A percentile compares a stretch with the other conserved stretches of the same genome.
phyloP scores from a whole-genome alignment of 2,888 invertebrate species.

The Apotomis turbidana region DNA sequence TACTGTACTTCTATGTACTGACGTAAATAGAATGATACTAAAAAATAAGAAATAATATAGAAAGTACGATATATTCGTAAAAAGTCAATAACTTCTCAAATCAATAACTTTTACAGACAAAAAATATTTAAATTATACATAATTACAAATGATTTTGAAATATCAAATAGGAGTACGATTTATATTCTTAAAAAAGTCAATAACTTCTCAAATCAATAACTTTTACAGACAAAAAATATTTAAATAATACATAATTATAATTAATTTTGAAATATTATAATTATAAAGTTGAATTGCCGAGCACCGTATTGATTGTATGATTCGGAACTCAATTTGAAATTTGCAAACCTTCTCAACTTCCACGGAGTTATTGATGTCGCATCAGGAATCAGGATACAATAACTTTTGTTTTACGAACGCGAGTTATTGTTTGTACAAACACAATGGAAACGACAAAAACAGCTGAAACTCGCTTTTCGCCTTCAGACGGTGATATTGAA shows the following conservation, averaged over 20 bases:
- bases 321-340: conserved; percentile 15
- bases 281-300: not conserved
- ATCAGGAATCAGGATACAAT: conserved; percentile 38
- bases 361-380: conserved; percentile 32
- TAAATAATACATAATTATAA: not conserved
- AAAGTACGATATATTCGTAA: too few relatives aligned
- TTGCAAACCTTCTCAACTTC: conserved; percentile 19
- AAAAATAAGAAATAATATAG: too few relatives aligned
- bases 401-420: conserved; percentile 41
- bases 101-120: not conserved
- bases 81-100: not conserved
- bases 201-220: not conserved
- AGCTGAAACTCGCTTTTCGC: conserved; percentile 54
- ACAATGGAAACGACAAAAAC: conserved; percentile 58
- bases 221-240: not conserved
- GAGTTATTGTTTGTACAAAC: conserved; percentile 48
- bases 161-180: too few relatives aligned
- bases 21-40: too few relatives aligned
- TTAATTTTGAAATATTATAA: not conserved
- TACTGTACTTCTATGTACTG: too few relatives aligned
- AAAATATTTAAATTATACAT: not conserved
- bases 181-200: not conserved
- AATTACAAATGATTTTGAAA: too few relatives aligned
- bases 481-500: conserved; percentile 69
- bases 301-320: not conserved